Evolutionary conservation across 2,113 vertebrate genomes (phyloP).

Genomic region (Gavia stellata): DNA sequence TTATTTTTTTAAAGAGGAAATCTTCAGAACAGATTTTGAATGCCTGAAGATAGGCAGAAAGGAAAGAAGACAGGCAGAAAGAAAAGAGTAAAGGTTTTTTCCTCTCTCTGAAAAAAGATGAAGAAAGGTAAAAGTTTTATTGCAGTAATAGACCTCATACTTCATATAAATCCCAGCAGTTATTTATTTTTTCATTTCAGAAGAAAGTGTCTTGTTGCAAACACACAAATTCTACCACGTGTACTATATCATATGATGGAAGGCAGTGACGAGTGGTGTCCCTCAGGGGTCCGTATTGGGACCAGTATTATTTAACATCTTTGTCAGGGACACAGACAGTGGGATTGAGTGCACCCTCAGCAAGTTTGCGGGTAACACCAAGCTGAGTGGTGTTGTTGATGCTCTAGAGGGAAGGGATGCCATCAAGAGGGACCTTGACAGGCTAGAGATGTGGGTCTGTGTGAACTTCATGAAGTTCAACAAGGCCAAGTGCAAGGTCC

Average conservation of each 20-base stretch:
- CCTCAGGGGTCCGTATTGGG: fast-evolving
- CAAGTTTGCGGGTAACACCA: not conserved
- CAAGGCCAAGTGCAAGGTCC: not conserved
- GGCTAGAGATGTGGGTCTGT: fast-evolving
- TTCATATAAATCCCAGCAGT: not conserved
- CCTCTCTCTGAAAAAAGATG: not conserved
- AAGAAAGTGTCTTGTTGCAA: not conserved
- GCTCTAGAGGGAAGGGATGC: not conserved
- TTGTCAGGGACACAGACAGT: not conserved
- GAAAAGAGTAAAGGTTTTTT: not conserved
- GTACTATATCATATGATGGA: not conserved
- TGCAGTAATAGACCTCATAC: fast-evolving
- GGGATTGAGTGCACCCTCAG: not conserved
- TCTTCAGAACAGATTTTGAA: not conserved
- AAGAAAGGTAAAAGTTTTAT: not conserved
- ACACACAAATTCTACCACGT: not conserved
- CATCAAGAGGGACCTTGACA: not conserved
- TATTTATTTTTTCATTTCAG: not conserved
- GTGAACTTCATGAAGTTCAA: not conserved
- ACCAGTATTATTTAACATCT: not conserved
- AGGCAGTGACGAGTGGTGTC: not conserved
- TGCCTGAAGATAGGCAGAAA: not conserved
- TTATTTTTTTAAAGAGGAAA: not conserved
- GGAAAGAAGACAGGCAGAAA: not conserved
- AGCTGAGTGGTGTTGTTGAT: not conserved